Percentiles rank a stretch among this genome's conserved stretches.
phyloP scores from a whole-genome alignment of 2,888 invertebrate species.

The Ectemnius continuus region DNA sequence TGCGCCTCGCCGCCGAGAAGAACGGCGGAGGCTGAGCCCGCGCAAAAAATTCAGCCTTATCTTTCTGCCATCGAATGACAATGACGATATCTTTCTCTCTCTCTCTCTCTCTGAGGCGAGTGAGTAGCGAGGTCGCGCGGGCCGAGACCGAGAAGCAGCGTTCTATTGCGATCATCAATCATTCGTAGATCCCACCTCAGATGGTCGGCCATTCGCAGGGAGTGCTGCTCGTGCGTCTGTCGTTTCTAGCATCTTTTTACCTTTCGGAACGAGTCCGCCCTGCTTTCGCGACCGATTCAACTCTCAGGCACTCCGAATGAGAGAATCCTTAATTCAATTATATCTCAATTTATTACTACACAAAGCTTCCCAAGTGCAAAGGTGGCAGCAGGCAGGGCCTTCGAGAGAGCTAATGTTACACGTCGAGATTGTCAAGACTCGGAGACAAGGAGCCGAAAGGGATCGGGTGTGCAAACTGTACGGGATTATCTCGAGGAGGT shows the following conservation, averaged over 20 bases:
- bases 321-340: not conserved
- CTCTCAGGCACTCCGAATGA: not conserved
- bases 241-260: slow-evolving; percentile 28
- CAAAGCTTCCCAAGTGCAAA: too few relatives aligned
- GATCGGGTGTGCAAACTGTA: slow-evolving; percentile 32
- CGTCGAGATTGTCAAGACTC: not conserved
- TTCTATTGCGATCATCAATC: slow-evolving; percentile 48
- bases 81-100: slow-evolving; percentile 13
- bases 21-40: not conserved
- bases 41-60: slow-evolving; percentile 14
- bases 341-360: too few relatives aligned
- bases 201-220: slow-evolving; percentile 24
- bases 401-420: too few relatives aligned
- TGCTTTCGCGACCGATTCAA: slow-evolving; percentile 21
- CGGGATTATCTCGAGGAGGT: slow-evolving; percentile 26
- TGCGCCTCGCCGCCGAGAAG: not conserved
- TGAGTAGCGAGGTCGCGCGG: too few relatives aligned
- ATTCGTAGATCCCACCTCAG: slow-evolving; percentile 43
- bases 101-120: too few relatives aligned
- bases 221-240: slow-evolving; percentile 6
- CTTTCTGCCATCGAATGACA: slow-evolving; percentile 36
- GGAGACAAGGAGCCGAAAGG: slow-evolving; percentile 9
- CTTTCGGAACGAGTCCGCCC: slow-evolving; percentile 28
- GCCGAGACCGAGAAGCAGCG: not conserved
- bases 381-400: too few relatives aligned